Evolutionary conservation across 2,888 invertebrate species (phyloP), one percentile per base, ranked within the genome.

Genomic region (Prosopocoilus inquinatus): DNA sequence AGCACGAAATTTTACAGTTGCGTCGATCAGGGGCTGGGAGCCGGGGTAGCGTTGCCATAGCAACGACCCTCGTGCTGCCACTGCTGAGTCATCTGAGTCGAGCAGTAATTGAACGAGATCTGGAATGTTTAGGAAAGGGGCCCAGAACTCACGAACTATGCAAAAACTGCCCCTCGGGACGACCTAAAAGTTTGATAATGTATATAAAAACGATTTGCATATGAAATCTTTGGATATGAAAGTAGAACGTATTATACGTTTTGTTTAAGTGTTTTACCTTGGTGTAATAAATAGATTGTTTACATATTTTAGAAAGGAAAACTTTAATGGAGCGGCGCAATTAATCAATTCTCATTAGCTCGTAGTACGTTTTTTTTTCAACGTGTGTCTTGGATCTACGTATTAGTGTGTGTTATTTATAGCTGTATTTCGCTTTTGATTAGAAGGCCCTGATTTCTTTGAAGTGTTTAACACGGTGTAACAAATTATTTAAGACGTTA

Each of bases 91-190:
- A 61, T 58, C 56, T 55, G 54, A 57, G 59, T 50, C 58, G 50
- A 34, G 47, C 59, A 58, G 59, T 62, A 64, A 62, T 62, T 64
- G 61, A 61, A 61, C 64, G 56, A 57, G 61, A 58, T 55, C 55
- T 41, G 58, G 56, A 56, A 59, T 57, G 57, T 50, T 47, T 47
- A 45, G 57, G 53, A 55, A 48, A 49, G 43, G 50, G 50, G 50
- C 45, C 47, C 39, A 9, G 39, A 53, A 32, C 53, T 55, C 53
- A 47, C 35, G 58, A 64, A 64, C 59, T 64, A 62, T 59, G 59
- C 54, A 46, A 54, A 60, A 64, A 63, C 60, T 56, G 53, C 50
- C 13, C 34, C 47, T 47, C 20, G 48, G 15, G 41, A 16, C 16
- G 9, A 15, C n/a, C 12, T 11, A 36, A 11, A 12, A 11, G 12